Conservation (phyloP, 2,113 vertebrate genomes). For the Channa argus region DNA sequence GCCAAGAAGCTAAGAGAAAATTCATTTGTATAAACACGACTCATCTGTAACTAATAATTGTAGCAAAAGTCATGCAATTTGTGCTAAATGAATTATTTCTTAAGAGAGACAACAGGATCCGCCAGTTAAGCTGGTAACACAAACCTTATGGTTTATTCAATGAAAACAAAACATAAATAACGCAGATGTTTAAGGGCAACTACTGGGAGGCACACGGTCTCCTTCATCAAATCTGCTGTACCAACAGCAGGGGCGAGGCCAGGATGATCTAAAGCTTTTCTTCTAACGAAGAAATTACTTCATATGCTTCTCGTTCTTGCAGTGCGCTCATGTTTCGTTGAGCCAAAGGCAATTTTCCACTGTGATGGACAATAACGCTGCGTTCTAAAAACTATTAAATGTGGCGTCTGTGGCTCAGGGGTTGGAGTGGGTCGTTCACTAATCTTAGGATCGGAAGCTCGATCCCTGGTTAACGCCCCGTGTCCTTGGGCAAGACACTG, state of each 20-base stretch:
- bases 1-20: not conserved
- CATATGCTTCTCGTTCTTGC: no score
- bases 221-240: not conserved
- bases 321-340: no score
- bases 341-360: not conserved
- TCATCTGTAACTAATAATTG: not conserved
- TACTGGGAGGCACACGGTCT: not conserved
- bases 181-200: not conserved
- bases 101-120: not conserved
- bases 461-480: no score
- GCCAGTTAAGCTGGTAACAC: not conserved
- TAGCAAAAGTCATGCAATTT: not conserved
- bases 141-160: not conserved
- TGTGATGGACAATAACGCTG: not conserved
- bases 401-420: no score
- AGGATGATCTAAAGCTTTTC: no score
- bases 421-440: no score
- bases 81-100: not conserved
- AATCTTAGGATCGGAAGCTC: no score
- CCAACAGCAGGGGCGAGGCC: no score
- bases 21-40: not conserved
- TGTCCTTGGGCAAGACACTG: no score
- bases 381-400: no score
- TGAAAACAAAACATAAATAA: not conserved
- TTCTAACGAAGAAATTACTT: no score